phyloP scores from a whole-genome alignment of 2,113 vertebrate species.

The Choloepus hoffmanni region DNA sequence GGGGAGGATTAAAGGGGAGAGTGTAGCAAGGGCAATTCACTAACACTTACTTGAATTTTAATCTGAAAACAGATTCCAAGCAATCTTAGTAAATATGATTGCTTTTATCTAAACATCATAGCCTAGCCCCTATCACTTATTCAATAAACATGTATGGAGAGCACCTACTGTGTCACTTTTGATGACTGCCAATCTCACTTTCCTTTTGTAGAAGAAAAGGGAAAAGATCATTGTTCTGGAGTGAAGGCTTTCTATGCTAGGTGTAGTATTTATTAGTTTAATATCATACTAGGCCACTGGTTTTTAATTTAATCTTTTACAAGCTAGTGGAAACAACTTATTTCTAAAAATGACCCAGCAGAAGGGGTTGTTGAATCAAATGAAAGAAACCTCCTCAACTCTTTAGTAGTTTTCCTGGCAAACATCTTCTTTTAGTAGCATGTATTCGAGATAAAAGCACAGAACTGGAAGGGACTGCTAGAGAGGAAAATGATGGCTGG shows the following conservation, averaged over 20 bases:
- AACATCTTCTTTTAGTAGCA: background rate
- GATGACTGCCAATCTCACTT: background rate
- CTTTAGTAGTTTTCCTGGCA: slow-evolving; percentile 23
- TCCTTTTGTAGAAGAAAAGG: slow-evolving; percentile 8
- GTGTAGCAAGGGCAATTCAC: background rate
- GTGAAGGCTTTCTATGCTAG: slow-evolving; percentile 28
- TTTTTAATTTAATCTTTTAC: slow-evolving; percentile 83
- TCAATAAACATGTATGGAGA: background rate
- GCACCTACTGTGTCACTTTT: background rate
- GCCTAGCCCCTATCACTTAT: background rate
- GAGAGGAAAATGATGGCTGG: background rate
- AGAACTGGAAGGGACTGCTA: background rate
- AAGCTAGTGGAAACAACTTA: slow-evolving; percentile 65
- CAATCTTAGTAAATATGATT: background rate
- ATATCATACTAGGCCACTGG: slow-evolving; percentile 77
- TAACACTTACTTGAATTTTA: slow-evolving; percentile 13
- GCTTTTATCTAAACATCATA: background rate
- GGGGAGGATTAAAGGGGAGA: background rate
- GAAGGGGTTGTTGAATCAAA: slow-evolving; percentile 62
- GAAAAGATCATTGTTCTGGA: background rate
- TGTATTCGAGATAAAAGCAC: background rate
- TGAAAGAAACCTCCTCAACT: slow-evolving; percentile 21
- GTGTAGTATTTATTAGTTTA: slow-evolving; percentile 84
- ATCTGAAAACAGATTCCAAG: slow-evolving; percentile 48
- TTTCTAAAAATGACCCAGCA: slow-evolving; percentile 73